phyloP scores from a whole-genome alignment of 2,113 vertebrate species.

The Amblyornis subalaris region DNA sequence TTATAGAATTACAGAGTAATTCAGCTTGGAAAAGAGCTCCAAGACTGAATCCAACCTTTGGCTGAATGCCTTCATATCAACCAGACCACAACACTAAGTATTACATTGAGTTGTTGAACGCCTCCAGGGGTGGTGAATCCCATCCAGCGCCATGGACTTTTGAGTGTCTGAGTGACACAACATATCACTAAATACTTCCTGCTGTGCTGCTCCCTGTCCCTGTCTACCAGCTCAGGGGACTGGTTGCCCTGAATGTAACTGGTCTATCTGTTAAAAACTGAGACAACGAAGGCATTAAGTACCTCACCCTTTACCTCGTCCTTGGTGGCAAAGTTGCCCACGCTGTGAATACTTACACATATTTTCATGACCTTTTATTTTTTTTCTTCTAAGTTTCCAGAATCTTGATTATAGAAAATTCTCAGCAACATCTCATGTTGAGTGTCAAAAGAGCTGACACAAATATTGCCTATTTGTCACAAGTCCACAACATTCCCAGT shows the following conservation, averaged over 20 bases:
- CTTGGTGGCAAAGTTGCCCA: neutral
- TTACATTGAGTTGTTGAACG: rapidly evolving
- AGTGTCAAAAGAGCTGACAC: neutral
- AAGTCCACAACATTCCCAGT: neutral
- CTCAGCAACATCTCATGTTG: neutral
- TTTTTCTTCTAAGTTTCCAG: neutral
- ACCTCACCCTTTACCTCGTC: neutral
- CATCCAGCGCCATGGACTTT: neutral
- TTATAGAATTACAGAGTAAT: neutral
- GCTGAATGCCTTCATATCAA: neutral
- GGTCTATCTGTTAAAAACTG: neutral
- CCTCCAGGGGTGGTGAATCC: neutral
- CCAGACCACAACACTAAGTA: neutral
- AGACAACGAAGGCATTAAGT: neutral
- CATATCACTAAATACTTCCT: neutral
- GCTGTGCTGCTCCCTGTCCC: neutral
- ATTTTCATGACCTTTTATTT: neutral
- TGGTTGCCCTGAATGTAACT: too few relatives aligned
- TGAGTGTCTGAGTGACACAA: too few relatives aligned
- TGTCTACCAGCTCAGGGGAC: neutral
- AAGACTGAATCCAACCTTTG: too few relatives aligned
- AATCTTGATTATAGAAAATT: neutral
- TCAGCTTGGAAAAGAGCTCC: neutral
- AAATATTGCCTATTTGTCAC: neutral
- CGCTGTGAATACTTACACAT: neutral